These are phyloP conservation scores for Antedon mediterranea DNA, from an alignment of 53 echinoderm and acorn worm genomes.

Conservation along the genomic window DNA sequence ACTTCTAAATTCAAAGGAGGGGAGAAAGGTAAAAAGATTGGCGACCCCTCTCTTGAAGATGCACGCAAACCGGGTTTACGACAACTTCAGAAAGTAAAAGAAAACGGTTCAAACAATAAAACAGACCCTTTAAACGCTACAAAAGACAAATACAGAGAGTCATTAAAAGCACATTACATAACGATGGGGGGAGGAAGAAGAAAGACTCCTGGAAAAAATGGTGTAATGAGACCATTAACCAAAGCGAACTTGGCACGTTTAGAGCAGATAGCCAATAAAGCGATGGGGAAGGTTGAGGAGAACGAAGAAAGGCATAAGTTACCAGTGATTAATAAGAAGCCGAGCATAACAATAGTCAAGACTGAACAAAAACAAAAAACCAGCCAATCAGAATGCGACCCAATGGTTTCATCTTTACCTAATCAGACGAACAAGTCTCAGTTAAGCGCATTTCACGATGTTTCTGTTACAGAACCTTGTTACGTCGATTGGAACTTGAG, in stretches of 20 bases:
- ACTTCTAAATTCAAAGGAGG: slow-evolving; percentile 2
- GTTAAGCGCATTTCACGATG: neutral
- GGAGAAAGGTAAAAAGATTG: slow-evolving; percentile 16
- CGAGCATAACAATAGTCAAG: too few relatives aligned
- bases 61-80: slow-evolving; percentile 3
- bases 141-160: neutral
- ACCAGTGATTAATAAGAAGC: neutral
- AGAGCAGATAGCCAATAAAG: neutral
- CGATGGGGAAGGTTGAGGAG: neutral
- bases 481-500: neutral
- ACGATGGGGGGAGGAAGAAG: neutral
- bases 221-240: neutral
- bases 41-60: neutral
- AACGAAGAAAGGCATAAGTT: neutral
- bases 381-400: too few relatives aligned
- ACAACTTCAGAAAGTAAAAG: slow-evolving; percentile 32
- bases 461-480: neutral
- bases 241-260: slow-evolving; percentile 6
- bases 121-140: neutral
- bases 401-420: neutral
- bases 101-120: slow-evolving; percentile 19
- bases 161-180: neutral
- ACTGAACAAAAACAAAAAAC: too few relatives aligned
- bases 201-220: too few relatives aligned
- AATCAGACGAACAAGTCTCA: neutral